phyloP scores from a whole-genome alignment of 2,797 vertebrate species.

The Smutsia temminckii region DNA sequence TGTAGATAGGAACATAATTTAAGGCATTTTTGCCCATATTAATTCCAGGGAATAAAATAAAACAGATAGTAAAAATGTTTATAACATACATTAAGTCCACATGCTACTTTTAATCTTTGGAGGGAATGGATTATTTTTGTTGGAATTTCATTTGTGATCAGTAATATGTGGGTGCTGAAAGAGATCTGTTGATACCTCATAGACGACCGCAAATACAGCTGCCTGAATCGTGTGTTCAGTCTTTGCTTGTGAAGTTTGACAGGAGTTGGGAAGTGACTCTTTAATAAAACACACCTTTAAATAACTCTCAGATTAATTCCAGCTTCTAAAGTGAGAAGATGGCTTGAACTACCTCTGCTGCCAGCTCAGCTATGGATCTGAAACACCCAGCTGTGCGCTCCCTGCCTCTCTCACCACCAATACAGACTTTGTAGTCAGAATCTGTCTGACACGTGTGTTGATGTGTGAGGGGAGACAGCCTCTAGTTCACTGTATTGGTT shows the following conservation, averaged over 20 bases:
- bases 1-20: neutral
- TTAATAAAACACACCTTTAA: constrained; percentile 71
- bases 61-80: neutral
- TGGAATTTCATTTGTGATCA: neutral
- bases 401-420: neutral
- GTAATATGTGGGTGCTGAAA: neutral
- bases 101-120: neutral
- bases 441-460: constrained; percentile 60
- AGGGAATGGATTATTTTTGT: neutral
- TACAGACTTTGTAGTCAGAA: constrained; percentile 46
- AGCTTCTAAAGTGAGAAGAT: constrained; percentile 69
- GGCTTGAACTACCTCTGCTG: constrained; percentile 57
- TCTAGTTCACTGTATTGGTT: constrained; percentile 15
- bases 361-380: constrained; percentile 71
- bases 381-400: constrained; percentile 66
- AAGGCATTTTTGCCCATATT: neutral
- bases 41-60: constrained; percentile 5
- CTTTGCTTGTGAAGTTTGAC: constrained; percentile 2
- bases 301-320: constrained; percentile 62
- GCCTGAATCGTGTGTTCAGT: neutral
- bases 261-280: constrained; percentile 19
- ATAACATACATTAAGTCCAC: neutral
- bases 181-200: neutral
- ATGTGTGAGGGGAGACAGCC: constrained; percentile 64
- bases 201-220: neutral